Evolutionary conservation across 1,140 invertebrate species (phyloP), one percentile per base, ranked within the genome.

Genomic region (Cydia pomonella): DNA sequence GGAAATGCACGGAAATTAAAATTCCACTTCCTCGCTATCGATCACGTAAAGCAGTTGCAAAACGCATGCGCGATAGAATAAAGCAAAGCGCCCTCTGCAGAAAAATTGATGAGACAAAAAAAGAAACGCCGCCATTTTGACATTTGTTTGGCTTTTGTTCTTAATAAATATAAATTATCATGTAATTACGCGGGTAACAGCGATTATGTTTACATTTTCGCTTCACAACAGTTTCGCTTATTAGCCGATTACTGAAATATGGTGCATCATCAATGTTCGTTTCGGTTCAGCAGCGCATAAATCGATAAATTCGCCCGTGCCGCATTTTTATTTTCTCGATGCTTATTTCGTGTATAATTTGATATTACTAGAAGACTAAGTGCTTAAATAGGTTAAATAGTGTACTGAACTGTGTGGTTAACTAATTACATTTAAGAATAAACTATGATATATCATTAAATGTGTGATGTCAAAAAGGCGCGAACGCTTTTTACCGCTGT

Each of bases 61-160:
- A 87, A 86, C 86, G 87, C 87, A 89, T 87, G 86, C 88, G 87
- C 83, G 71, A 69, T 75, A 47, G 64, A 18, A 69, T 33, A 33
- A 69, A 69, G 64, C 29, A 27, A 74, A 80, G 81, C 87, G 90
- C 87, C 87, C 85, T 88, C 90, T 90, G 79, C 76, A 80, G 81
- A 76, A 78, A 77, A 80, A 80, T 76, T 62, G 63, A 21, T 13
- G 59, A 74, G 80, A 71, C 73, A 73, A 80, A 79, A 64, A 80
- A 87, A 84, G 79, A 87, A 85, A 83, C 85, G 87, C 88, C 90
- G 90, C 90, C 90, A 92, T 92, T 92, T 92, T 92, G 90, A 92
- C 90, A 90, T 92, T 92, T 92, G 90, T 91, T 91, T 91, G 85
- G 90, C 89, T 91, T 83, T 92, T 92, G 89, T 91, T 85, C 90